A percentile compares a stretch with the other conserved stretches of the same genome.
phyloP scores from a whole-genome alignment of 1,140 invertebrate species.

The Solenopsis fugax region DNA sequence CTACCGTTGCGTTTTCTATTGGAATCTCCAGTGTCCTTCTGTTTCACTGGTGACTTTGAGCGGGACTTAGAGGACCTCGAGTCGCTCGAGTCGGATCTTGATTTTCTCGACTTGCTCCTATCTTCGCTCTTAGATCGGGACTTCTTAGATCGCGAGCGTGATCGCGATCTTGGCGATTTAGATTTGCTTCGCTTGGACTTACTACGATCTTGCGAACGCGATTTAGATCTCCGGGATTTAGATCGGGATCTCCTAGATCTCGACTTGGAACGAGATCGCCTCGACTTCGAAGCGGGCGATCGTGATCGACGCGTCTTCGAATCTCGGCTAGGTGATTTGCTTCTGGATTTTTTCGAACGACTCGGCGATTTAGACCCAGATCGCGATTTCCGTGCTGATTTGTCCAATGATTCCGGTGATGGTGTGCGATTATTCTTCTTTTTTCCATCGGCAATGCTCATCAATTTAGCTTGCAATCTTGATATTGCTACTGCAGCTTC shows the following conservation, averaged over 20 bases:
- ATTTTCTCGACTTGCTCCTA: slow-evolving; percentile 83
- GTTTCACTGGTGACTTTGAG: slow-evolving; percentile 83
- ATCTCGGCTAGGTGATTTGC: slow-evolving; percentile 79
- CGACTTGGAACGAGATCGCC: slow-evolving; percentile 75
- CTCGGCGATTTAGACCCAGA: slow-evolving; percentile 84
- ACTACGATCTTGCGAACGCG: slow-evolving; percentile 74
- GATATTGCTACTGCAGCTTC: slow-evolving; percentile 87
- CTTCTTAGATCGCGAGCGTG: slow-evolving; percentile 80
- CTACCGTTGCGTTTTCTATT: slow-evolving; percentile 80
- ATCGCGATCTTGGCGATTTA: slow-evolving; percentile 76
- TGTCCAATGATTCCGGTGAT: slow-evolving; percentile 79
- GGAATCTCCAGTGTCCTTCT: slow-evolving; percentile 84
- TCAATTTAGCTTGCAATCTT: slow-evolving; percentile 88
- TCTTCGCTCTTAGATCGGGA: slow-evolving; percentile 83
- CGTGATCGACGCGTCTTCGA: slow-evolving; percentile 79
- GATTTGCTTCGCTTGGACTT: slow-evolving; percentile 80
- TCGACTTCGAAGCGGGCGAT: slow-evolving; percentile 76
- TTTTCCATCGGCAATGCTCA: slow-evolving; percentile 88
- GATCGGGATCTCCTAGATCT: slow-evolving; percentile 77
- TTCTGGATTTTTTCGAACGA: slow-evolving; percentile 76
- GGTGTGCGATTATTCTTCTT: slow-evolving; percentile 85
- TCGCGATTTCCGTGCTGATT: slow-evolving; percentile 80
- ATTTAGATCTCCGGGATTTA: slow-evolving; percentile 79
- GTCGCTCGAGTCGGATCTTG: slow-evolving; percentile 82
- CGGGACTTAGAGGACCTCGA: slow-evolving; percentile 83